Evolutionary conservation across 1,140 invertebrate species (phyloP).

Genomic region (Eufriesea mexicana): DNA sequence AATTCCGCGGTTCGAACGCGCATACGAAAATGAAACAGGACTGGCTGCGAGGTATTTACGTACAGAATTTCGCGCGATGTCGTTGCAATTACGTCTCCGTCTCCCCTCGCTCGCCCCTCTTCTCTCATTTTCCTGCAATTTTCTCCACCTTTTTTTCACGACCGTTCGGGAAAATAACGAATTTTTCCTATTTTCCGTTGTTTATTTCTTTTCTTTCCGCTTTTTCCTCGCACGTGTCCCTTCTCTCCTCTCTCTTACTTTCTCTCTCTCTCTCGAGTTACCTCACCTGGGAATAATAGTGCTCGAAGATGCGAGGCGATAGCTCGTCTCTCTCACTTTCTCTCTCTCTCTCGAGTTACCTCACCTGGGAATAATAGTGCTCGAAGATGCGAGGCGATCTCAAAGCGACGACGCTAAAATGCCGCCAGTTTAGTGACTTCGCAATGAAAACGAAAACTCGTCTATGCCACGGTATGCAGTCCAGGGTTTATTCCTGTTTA

Average conservation of each 20-base stretch:
- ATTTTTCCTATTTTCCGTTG: not conserved
- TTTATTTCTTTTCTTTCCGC: not conserved
- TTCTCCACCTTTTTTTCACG: conserved; percentile 29
- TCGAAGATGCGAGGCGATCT: conserved; percentile 20
- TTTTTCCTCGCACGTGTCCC: no score
- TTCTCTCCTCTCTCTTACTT: no score
- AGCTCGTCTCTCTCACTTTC: no score
- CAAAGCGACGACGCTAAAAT: conserved; percentile 36
- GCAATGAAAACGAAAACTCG: not conserved
- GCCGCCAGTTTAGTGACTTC: no score
- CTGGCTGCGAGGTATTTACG: conserved; percentile 3
- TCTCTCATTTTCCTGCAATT: conserved; percentile 35
- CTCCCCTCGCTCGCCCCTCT: not conserved
- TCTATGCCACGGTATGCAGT: not conserved
- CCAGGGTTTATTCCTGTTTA: no score
- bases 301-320: conserved; percentile 10
- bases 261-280: conserved; percentile 17
- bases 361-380: conserved; percentile 52
- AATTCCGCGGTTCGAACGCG: not conserved
- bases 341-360: conserved; percentile 22
- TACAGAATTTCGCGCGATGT: conserved; percentile 3
- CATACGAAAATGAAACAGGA: not conserved
- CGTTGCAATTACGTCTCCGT: not conserved
- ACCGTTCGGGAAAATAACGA: conserved; percentile 54
- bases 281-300: conserved; percentile 53